Percentiles rank a stretch among this genome's conserved stretches.
These are phyloP conservation scores for Campylorhamphus procurvoides DNA, from an alignment of 2,113 vertebrate species.

Conservation along the genomic window DNA sequence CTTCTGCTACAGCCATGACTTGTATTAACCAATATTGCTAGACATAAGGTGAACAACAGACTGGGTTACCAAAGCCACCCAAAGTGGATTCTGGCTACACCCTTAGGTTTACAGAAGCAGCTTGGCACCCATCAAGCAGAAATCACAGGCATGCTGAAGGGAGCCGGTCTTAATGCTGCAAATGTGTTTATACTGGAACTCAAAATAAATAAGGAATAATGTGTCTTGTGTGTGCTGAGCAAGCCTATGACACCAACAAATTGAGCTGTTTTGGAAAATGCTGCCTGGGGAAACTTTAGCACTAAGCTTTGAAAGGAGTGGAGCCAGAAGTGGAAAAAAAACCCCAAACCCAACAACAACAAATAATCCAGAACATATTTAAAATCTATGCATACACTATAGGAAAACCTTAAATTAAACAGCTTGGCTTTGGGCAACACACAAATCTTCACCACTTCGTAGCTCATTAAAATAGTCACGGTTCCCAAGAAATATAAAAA, in stretches of 20 bases:
- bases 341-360: not conserved
- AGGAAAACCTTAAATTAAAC: conserved; percentile 60
- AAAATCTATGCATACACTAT: conserved; percentile 22
- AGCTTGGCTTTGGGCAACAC: conserved; percentile 27
- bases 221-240: conserved; percentile 43
- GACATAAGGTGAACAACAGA: not conserved
- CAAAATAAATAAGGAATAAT: conserved; percentile 68
- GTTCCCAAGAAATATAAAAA: conserved; percentile 32
- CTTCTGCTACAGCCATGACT: not conserved
- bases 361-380: conserved; percentile 30
- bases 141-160: conserved; percentile 43
- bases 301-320: not conserved
- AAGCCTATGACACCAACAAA: conserved; percentile 50
- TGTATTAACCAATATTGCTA: not conserved
- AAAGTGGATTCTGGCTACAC: conserved; percentile 48
- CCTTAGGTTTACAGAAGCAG: conserved; percentile 62
- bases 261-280: conserved; percentile 57
- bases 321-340: not conserved
- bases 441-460: conserved; percentile 34
- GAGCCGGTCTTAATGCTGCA: conserved; percentile 48
- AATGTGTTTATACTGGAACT: conserved; percentile 66
- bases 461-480: conserved; percentile 24
- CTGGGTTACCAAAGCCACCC: conserved; percentile 8
- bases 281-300: conserved; percentile 56
- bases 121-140: conserved; percentile 55